Conservation (phyloP, 2,113 vertebrate genomes). For the Dipodomys merriami region DNA sequence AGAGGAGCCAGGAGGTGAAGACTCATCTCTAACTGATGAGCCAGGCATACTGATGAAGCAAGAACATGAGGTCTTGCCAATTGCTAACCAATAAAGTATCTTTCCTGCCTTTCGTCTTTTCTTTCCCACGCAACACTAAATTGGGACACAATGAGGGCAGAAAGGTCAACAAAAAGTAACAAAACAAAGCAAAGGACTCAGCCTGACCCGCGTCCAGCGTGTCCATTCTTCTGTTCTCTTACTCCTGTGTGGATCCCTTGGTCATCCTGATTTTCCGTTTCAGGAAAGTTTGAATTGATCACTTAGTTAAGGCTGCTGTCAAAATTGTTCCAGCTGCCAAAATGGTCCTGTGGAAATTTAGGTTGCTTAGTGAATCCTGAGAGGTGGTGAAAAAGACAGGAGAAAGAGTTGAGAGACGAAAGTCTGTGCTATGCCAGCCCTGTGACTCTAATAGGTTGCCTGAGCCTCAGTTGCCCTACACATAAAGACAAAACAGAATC, state of each 20-base stretch:
- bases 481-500: background rate
- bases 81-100: constrained; percentile 72
- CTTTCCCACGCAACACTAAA: constrained; percentile 66
- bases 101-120: constrained; percentile 57
- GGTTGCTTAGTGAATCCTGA: background rate
- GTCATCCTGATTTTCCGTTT: constrained; percentile 44
- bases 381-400: background rate
- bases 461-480: background rate
- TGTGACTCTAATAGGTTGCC: background rate
- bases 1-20: constrained; percentile 55
- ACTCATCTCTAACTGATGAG: constrained; percentile 5
- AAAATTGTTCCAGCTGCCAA: constrained; percentile 28
- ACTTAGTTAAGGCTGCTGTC: constrained; percentile 20
- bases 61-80: constrained; percentile 61
- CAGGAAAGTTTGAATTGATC: constrained; percentile 11
- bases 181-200: constrained; percentile 52
- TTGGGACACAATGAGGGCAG: background rate
- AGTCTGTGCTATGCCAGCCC: background rate
- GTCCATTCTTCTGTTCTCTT: background rate
- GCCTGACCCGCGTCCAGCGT: background rate
- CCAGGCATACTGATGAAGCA: constrained; percentile 66
- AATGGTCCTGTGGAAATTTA: background rate
- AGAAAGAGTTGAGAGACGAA: background rate
- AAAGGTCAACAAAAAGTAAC: background rate
- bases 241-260: background rate